These are phyloP conservation scores for Eriocheir sinensis DNA, from an alignment of 1,140 invertebrate species.

Conservation along the genomic window DNA sequence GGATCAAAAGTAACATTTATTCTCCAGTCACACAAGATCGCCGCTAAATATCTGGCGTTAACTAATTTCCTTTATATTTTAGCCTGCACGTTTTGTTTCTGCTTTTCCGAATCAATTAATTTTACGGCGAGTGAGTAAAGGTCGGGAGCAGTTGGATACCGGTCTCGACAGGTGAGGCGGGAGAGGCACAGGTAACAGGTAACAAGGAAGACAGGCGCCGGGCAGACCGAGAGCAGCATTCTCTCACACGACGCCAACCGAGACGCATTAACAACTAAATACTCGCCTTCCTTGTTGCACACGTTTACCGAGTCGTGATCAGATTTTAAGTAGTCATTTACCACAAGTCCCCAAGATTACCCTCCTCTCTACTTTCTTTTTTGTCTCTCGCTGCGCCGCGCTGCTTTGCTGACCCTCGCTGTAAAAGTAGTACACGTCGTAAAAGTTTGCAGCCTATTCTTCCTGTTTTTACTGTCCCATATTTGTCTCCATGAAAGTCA, in stretches of 20 bases:
- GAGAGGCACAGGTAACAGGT: not conserved
- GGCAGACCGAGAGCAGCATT: too few relatives aligned
- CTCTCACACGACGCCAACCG: not conserved
- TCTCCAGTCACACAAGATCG: too few relatives aligned
- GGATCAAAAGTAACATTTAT: too few relatives aligned
- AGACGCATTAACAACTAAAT: not conserved
- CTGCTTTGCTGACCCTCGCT: too few relatives aligned
- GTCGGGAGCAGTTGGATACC: not conserved
- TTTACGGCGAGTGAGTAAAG: not conserved
- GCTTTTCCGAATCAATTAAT: not conserved
- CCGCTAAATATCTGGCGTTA: too few relatives aligned
- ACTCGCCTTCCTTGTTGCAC: not conserved
- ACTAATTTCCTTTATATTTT: not conserved
- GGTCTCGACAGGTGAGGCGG: not conserved
- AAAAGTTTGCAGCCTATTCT: not conserved
- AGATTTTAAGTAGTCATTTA: conserved; percentile 18
- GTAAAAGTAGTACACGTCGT: not conserved
- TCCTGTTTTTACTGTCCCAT: not conserved
- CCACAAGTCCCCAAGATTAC: conserved; percentile 11
- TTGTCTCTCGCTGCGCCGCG: too few relatives aligned
- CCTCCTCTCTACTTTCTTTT: not conserved
- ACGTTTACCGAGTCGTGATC: conserved; percentile 12
- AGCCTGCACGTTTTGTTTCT: not conserved
- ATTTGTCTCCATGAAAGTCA: not conserved
- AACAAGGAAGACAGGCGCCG: too few relatives aligned